Percentiles rank a stretch among this genome's conserved stretches.
These are phyloP conservation scores for Cantharis rufa DNA, from an alignment of 2,888 invertebrate genomes.

Conservation along the genomic window DNA sequence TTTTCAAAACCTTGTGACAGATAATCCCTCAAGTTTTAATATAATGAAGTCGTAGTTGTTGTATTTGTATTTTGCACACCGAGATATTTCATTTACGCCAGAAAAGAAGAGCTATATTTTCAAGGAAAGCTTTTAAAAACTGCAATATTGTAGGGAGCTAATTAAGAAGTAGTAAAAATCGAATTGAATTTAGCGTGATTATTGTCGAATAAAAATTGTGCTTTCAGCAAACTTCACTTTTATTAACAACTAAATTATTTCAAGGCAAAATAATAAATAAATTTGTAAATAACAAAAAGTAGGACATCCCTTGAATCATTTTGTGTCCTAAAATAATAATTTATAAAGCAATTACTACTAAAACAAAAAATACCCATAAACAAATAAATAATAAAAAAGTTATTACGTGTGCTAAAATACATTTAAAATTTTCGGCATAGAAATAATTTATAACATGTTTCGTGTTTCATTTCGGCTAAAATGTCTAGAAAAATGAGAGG, in stretches of 20 bases:
- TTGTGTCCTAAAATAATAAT: background rate
- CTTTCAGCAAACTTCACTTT: background rate
- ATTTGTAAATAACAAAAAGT: background rate
- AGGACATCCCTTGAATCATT: background rate
- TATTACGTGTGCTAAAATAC: conserved; percentile 3
- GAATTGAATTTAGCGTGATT: background rate
- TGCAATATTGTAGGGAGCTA: background rate
- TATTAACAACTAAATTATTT: background rate
- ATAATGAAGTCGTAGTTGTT: conserved; percentile 1
- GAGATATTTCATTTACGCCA: background rate
- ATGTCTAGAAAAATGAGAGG: conserved; percentile 4
- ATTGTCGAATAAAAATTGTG: background rate
- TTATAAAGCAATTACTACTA: background rate
- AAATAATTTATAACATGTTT: conserved; percentile 1
- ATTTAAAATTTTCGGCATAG: conserved; percentile 2
- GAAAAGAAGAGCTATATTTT: background rate
- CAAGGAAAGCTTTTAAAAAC: background rate
- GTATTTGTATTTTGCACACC: background rate
- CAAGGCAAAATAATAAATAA: background rate
- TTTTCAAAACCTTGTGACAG: conserved; percentile 4
- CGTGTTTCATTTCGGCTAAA: conserved; percentile 2
- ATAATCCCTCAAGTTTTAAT: conserved; percentile 4
- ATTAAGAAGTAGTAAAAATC: background rate
- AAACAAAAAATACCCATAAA: background rate
- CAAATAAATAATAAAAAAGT: background rate